Conservation (phyloP, 2,888 invertebrate species). For the Loripinus fragilis region DNA sequence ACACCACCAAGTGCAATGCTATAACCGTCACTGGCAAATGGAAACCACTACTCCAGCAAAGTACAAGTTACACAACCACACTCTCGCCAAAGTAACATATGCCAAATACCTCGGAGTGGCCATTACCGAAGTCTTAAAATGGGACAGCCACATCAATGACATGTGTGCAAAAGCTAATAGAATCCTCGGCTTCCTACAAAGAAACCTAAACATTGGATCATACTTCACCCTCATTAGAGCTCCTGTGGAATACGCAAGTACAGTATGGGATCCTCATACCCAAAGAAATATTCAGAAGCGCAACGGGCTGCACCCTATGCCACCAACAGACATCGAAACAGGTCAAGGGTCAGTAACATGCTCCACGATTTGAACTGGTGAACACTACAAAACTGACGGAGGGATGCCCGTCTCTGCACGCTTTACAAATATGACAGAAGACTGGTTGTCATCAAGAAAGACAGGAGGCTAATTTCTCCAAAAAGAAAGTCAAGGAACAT, state of each 20-base stretch:
- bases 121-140: constrained; percentile 27
- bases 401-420: background rate
- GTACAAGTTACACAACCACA: constrained; percentile 9
- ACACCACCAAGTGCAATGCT: too few species aligned
- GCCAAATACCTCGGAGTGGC: constrained; percentile 29
- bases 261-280: too few species aligned
- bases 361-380: constrained; percentile 11
- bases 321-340: constrained; percentile 23
- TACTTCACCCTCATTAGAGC: constrained; percentile 21
- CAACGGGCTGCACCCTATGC: constrained; percentile 21
- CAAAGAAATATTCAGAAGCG: too few species aligned
- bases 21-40: background rate
- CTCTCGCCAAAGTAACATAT: background rate
- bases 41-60: background rate
- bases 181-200: too few species aligned
- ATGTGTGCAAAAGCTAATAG: too few species aligned
- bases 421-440: background rate
- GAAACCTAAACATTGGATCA: constrained; percentile 2
- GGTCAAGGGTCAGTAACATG: too few species aligned
- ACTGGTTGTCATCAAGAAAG: too few species aligned
- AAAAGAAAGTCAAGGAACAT: too few species aligned
- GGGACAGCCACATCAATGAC: too few species aligned
- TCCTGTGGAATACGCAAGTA: too few species aligned
- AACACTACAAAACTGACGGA: constrained; percentile 1
- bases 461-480: too few species aligned